Conservation (phyloP, 1,140 invertebrate genomes). For the Caenorhabditis tropicalis region DNA sequence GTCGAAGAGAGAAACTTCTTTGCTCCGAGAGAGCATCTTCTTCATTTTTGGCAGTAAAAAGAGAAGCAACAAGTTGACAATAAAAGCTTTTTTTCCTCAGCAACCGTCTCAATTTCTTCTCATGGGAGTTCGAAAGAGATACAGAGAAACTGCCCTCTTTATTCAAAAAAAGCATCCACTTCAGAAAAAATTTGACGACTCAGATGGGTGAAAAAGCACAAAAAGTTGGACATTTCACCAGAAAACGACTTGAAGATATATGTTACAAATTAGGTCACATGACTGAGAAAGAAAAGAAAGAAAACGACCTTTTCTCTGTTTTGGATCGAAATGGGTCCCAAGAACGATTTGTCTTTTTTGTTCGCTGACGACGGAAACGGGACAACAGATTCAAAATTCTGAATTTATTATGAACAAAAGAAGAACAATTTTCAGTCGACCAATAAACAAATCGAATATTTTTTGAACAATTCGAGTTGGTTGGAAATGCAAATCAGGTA, state of each 20-base stretch:
- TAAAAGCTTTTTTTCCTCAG: constrained; percentile 29
- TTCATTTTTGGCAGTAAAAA: constrained; percentile 22
- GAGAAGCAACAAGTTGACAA: constrained; percentile 36
- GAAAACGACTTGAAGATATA: constrained; percentile 32
- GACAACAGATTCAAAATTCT: constrained; percentile 9
- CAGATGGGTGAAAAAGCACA: constrained; percentile 15
- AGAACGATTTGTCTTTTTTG: constrained; percentile 14
- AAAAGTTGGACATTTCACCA: constrained; percentile 21
- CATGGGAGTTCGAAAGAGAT: neutral
- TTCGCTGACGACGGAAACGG: neutral
- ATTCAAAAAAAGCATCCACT: neutral
- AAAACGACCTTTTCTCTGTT: neutral
- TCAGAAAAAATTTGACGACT: constrained; percentile 9
- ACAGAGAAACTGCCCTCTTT: too few species aligned
- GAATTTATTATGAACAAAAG: neutral
- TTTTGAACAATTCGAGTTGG: neutral
- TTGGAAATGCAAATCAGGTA: too few species aligned
- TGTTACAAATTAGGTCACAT: constrained; percentile 30
- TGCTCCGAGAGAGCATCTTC: constrained; percentile 3
- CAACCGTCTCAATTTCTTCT: constrained; percentile 8
- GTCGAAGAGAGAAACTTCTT: constrained; percentile 4
- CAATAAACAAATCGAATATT: neutral
- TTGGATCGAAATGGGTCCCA: neutral
- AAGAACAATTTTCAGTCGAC: neutral
- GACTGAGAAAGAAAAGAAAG: neutral